A percentile compares a stretch with the other conserved stretches of the same genome.
Conservation (phyloP, 2,797 vertebrate species). For the Coracias cyanogaster region DNA sequence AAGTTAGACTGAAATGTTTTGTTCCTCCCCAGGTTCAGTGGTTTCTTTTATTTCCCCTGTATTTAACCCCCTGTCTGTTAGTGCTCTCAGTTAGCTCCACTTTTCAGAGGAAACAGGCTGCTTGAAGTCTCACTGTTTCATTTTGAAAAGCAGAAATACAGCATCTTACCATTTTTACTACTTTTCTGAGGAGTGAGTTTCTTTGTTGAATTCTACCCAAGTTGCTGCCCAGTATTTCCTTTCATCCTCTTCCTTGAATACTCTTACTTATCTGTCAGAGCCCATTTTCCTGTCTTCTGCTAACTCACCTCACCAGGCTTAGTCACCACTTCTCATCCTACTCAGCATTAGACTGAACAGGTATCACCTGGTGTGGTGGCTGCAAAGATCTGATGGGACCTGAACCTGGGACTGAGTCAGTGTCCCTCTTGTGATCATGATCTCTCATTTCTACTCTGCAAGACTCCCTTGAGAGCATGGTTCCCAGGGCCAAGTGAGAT, state of each 20-base stretch:
- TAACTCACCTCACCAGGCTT: not conserved
- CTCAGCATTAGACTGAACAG: rapidly evolving
- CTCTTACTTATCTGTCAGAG: not conserved
- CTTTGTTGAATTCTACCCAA: not conserved
- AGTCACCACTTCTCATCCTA: not conserved
- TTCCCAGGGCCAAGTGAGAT: not conserved
- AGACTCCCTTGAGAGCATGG: not conserved
- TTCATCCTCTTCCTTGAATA: not conserved
- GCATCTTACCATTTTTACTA: not conserved
- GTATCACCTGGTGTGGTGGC: not conserved
- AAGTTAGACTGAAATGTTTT: constrained; percentile 5
- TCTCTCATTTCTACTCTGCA: not conserved
- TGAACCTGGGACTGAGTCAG: not conserved
- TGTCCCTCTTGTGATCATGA: not conserved
- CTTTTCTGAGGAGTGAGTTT: not conserved
- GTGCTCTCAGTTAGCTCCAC: not conserved
- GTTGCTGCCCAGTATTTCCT: not conserved
- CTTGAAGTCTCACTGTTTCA: not conserved
- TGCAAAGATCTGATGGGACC: not conserved
- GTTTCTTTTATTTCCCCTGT: constrained; percentile 47
- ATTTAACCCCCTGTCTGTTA: not conserved
- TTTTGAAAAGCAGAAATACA: not conserved
- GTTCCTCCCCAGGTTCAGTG: not conserved
- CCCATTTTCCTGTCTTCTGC: not conserved
- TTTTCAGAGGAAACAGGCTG: not conserved